A percentile compares a stretch with the other conserved stretches of the same genome.
Conservation (phyloP, 2,888 invertebrate genomes). For the Diachrysia chrysitis region DNA sequence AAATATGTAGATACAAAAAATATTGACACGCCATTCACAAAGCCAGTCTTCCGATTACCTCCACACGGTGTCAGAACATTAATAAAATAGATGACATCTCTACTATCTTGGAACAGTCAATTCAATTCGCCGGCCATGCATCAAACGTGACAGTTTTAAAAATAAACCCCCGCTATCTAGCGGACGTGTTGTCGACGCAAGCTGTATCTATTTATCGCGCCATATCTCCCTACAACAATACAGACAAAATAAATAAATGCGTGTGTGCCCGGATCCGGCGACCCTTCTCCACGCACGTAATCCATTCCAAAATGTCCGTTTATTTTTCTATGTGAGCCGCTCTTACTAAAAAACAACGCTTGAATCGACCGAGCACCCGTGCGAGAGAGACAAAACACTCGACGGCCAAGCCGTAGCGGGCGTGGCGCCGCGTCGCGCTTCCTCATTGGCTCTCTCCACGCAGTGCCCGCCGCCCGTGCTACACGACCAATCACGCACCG, state of each 20-base stretch:
- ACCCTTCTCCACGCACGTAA: conserved; percentile 82
- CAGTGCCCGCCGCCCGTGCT: conserved; percentile 81
- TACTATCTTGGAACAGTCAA: conserved; percentile 31
- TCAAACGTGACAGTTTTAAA: conserved; percentile 68
- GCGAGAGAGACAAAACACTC: conserved; percentile 75
- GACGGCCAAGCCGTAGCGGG: conserved; percentile 70
- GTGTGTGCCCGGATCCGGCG: conserved; percentile 81
- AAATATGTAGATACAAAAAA: not conserved
- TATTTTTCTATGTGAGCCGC: conserved; percentile 85
- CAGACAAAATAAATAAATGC: conserved; percentile 84
- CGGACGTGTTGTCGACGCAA: conserved; percentile 69
- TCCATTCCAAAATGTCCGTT: conserved; percentile 87
- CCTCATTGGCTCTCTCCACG: conserved; percentile 75
- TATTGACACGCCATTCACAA: not conserved
- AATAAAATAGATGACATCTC: conserved; percentile 14
- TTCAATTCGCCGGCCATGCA: conserved; percentile 45
- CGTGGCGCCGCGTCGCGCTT: conserved; percentile 77
- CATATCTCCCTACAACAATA: conserved; percentile 83
- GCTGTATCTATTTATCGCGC: conserved; percentile 84
- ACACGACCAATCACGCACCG: conserved; percentile 72
- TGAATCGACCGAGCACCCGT: conserved; percentile 75
- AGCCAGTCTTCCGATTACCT: not conserved
- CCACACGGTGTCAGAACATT: conserved; percentile 10
- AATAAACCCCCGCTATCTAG: conserved; percentile 64
- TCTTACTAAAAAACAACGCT: conserved; percentile 80